These are phyloP conservation scores for Palaemon carinicauda DNA, from an alignment of 1,140 invertebrate genomes.

Conservation along the genomic window DNA sequence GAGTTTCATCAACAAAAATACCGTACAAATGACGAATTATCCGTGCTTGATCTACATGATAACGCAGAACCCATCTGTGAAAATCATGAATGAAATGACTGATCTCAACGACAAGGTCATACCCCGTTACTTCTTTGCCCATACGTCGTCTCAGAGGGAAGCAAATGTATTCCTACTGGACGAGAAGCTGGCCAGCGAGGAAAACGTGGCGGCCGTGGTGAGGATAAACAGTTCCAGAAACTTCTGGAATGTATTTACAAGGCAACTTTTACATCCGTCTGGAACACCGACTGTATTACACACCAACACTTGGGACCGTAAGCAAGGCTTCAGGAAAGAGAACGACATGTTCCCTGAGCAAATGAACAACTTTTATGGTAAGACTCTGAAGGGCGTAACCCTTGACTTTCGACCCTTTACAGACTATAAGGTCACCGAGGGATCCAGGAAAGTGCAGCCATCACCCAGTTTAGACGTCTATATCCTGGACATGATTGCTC, in stretches of 20 bases:
- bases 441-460: neutral
- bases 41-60: slow-evolving; percentile 22
- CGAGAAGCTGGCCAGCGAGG: slow-evolving; percentile 1
- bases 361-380: slow-evolving; percentile 40
- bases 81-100: neutral
- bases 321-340: neutral
- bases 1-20: slow-evolving; percentile 22
- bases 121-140: slow-evolving; percentile 21
- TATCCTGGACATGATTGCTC: slow-evolving; percentile 29
- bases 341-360: slow-evolving; percentile 30
- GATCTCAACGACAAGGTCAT: slow-evolving; percentile 4
- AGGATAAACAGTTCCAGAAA: neutral
- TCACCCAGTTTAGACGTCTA: slow-evolving; percentile 25
- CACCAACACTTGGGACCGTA: neutral
- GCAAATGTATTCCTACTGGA: slow-evolving; percentile 28
- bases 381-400: slow-evolving; percentile 4
- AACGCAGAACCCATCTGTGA: neutral
- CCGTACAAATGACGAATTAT: neutral
- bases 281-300: neutral
- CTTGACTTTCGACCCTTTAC: slow-evolving; percentile 37
- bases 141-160: neutral
- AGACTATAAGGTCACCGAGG: neutral
- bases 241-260: neutral
- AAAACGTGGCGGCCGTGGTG: slow-evolving; percentile 26
- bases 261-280: slow-evolving; percentile 26